phyloP scores from a whole-genome alignment of 2,888 invertebrate genomes.

The Eupsilia transversa region DNA sequence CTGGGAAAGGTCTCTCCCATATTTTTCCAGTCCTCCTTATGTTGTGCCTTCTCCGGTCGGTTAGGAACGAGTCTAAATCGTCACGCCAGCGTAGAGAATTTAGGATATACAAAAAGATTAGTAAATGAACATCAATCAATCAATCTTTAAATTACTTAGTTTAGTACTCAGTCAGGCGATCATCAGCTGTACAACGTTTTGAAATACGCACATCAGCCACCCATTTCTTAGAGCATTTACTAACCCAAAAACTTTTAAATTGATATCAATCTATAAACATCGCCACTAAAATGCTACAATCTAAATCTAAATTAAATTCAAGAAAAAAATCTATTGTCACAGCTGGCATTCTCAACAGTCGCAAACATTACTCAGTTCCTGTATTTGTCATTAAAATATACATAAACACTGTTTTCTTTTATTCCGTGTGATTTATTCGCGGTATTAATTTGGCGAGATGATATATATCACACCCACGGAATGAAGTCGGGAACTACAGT shows the following conservation, averaged over 20 bases:
- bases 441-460: conserved; percentile 78
- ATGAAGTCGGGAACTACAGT: conserved; percentile 23
- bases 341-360: conserved; percentile 53
- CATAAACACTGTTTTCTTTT: conserved; percentile 66
- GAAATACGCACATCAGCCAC: neutral
- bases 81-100: too few relatives aligned
- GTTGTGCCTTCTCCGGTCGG: too few relatives aligned
- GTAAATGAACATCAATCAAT: neutral
- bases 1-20: too few relatives aligned
- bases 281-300: conserved; percentile 18
- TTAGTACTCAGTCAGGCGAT: neutral
- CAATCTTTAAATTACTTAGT: too few relatives aligned
- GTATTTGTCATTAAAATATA: conserved; percentile 69
- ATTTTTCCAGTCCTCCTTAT: too few relatives aligned
- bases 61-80: too few relatives aligned
- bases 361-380: conserved; percentile 62
- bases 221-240: neutral
- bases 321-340: conserved; percentile 52
- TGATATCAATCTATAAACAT: conserved; percentile 25
- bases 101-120: neutral
- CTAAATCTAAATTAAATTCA: conserved; percentile 49
- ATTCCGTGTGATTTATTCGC: conserved; percentile 70
- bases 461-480: conserved; percentile 72
- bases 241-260: conserved; percentile 3
- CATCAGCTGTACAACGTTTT: neutral